Evolutionary conservation across 2,888 invertebrate genomes (phyloP), one percentile per base, ranked within the genome.

Genomic region (Callinectes sapidus): DNA sequence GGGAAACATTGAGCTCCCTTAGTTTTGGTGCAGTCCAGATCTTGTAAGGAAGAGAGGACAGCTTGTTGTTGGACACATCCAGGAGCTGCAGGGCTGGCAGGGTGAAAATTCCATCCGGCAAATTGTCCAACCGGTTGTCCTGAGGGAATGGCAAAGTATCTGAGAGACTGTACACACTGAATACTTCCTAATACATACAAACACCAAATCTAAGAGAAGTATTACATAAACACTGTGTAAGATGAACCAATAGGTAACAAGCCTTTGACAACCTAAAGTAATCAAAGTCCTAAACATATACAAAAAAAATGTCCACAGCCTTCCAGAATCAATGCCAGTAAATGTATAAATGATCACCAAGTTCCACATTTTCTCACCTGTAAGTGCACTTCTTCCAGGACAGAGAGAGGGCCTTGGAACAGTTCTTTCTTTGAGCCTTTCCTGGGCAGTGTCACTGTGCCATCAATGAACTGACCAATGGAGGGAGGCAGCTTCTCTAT

Each of bases 41-140:
- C 94, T 97, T 97, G 92, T 97, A 97, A 0, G 99, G 99, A 91
- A 99, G 96, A 89, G 96, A 96, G 94, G 98, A 97, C 91, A 99
- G 96, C 96, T 98, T 98, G 96, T 99, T 99, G 96, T 98, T 98
- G 0, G 99, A 98, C n/a, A 98, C 97, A 96, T 99, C 99, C 94
- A 99, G 96, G 1, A 97, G 97, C 18, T 97, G 96, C 77, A 99
- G 96, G 0, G 97, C 96, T 0, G 98, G 98, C 91, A 99, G 96
- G 8, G 97, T 95, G 96, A 99, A 99, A 54, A 99, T 96, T 91
- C 97, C 97, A 2, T 97, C 96, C 0, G 99, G 98, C 18, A 99
- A 96, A 91, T 97, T 96, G 94, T 98, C 98, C 66, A 99, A 96
- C 2, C 98, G 97, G 96, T 99, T 99, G 95, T 99, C 98, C 96